Evolutionary conservation across 2,113 vertebrate species (phyloP), one percentile per base, ranked within the genome.

Genomic region (Vulpes lagopus): DNA sequence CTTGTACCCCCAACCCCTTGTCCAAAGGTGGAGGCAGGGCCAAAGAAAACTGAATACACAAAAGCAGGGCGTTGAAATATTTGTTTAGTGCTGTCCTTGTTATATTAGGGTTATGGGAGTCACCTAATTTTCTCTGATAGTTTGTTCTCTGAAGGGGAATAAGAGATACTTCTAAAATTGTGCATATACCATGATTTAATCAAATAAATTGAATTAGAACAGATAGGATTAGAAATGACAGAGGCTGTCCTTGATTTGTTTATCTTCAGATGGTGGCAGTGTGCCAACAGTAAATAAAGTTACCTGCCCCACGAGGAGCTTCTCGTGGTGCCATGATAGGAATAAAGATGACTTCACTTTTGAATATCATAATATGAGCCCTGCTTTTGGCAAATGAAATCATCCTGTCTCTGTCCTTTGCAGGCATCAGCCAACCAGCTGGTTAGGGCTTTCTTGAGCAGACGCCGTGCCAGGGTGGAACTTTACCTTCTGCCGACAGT

Each of bases 311-410:
- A 0, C 74, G 1, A 84, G 71, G 82, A 85, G 38, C 73, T 79
- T 64, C 53, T 65, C 1, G 15, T 11, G 23, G n/a, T 10, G n/a
- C 92, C 51, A 3, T 0, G 85, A 30, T 16, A 14, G 82, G 84
- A 96, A 90, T 89, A 96, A 84, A 59, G 93, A 93, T 96, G 96
- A 97, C 87, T 79, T 97, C 97, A 87, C 64, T 80, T 86, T 59
- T 71, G 62, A 49, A 12, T 49, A 6, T 88, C 35, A 35, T 16
- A 69, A 17, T 55, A 25, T 15, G 82, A 93, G 95, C 82, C 74
- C 91, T 38, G 91, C 86, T 53, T 81, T 51, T 91, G 97, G 96
- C 97, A 74, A 3, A 65, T 88, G 94, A 87, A 94, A 35, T 62
- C 89, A 59, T 11, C 71, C 38, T 38, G 17, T 59, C 76, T 82